Conservation (phyloP, 2,797 vertebrate species). For the Stomatorhinus walkeri region DNA sequence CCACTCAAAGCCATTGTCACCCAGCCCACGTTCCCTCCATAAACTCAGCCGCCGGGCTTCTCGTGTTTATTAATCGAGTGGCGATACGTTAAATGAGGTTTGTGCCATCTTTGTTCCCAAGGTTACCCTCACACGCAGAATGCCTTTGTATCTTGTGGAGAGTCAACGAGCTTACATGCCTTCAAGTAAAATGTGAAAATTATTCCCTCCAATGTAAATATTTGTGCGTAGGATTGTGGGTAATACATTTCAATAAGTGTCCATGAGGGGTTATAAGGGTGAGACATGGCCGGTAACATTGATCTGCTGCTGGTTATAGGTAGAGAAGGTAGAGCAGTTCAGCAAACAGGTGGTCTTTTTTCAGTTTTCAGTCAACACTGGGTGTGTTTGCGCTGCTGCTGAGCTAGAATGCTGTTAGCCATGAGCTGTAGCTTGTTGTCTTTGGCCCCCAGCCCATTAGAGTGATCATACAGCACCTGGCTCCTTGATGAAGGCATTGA, state of each 20-base stretch:
- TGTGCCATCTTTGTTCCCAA: slow-evolving; percentile 5
- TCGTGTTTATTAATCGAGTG: background rate
- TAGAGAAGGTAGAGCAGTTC: background rate
- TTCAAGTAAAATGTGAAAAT: background rate
- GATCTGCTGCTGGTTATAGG: background rate
- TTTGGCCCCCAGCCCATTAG: background rate
- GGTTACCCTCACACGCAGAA: background rate
- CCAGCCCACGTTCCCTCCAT: background rate
- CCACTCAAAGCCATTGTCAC: background rate
- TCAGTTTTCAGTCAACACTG: background rate
- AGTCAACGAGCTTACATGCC: background rate
- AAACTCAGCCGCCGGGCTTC: background rate
- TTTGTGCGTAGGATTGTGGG: background rate
- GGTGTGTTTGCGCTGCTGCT: background rate
- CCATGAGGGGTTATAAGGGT: background rate
- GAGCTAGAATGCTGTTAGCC: background rate
- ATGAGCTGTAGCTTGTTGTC: background rate
- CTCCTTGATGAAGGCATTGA: background rate
- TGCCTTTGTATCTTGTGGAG: background rate
- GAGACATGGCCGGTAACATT: background rate
- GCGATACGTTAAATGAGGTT: background rate
- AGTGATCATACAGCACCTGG: background rate
- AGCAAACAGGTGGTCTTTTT: background rate
- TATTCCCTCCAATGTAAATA: background rate
- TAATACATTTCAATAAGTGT: background rate